Evolutionary conservation across 2,113 vertebrate genomes (phyloP), one percentile per base, ranked within the genome.

Genomic region (Scalopus aquaticus): DNA sequence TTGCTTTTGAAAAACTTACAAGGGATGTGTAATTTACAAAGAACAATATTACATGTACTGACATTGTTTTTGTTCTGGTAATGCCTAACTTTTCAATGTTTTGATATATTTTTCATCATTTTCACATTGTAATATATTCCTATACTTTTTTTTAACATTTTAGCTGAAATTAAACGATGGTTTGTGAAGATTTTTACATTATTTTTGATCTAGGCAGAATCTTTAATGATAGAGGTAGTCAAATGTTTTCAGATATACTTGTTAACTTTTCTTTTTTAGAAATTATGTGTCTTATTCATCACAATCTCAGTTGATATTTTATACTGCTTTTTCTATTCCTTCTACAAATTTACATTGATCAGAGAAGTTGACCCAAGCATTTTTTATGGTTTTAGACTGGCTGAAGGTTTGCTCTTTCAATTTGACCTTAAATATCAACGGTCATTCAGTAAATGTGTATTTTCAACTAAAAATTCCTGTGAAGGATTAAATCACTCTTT

Each of bases 21-120:
- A 49, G n/a, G 13, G 13, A 60, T 92, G 1, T 78, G 0, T 73
- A 95, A 58, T 95, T 70, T 83, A 69, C 3, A 56, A 78, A 86
- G 11, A 35, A 76, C 0, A 87, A 4, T 60, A 90, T 88, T 72
- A 42, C 3, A 60, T 17, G 22, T 62, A 67, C 16, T 46, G 6
- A 46, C 32, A 58, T 79, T 3, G 44, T 86, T 84, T 92, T 72
- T 82, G 5, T 24, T 81, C 0, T 90, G 20, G 4, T 83, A 88
- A 2, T 73, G 56, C 9, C 90, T 78, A 30, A n/a, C 5, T 54
- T 93, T 95, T 89, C 81, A n/a, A 67, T 77, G 17, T 93, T 91
- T 90, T 60, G 0, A 37, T 44, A n/a, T 85, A 51, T 92, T 92
- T 89, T 93, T n/a, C 4, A 44, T 89, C 32, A 74, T 87, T 83